A percentile compares a stretch with the other conserved stretches of the same genome.
Evolutionary conservation across 1,140 invertebrate species (phyloP).

Genomic region (Papilio dardanus): DNA sequence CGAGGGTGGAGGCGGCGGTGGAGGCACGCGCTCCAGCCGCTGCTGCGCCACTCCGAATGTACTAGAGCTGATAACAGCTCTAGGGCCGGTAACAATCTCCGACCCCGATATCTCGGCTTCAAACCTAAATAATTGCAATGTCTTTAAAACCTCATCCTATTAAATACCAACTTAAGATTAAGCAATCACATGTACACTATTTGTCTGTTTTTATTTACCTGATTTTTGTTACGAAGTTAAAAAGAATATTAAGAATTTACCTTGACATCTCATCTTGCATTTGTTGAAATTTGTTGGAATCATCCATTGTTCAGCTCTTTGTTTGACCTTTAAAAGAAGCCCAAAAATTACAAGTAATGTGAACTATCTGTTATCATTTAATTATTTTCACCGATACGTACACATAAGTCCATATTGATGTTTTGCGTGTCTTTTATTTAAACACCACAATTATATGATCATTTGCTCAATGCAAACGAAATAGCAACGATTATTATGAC

Average conservation of each 20-base stretch:
- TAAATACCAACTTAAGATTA: background rate
- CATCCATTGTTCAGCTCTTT: constrained; percentile 66
- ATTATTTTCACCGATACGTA: constrained; percentile 34
- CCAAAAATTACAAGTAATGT: constrained; percentile 72
- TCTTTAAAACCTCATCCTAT: background rate
- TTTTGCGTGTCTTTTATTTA: constrained; percentile 24
- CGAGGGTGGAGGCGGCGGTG: constrained; percentile 83
- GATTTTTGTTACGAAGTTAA: background rate
- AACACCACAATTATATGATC: background rate
- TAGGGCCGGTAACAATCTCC: constrained; percentile 77
- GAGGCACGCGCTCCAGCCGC: constrained; percentile 84
- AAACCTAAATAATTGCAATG: constrained; percentile 83
- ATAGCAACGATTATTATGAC: background rate
- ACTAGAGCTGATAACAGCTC: constrained; percentile 86
- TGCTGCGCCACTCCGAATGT: constrained; percentile 87
- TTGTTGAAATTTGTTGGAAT: constrained; percentile 83
- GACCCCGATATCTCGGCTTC: constrained; percentile 92
- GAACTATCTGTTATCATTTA: constrained; percentile 41
- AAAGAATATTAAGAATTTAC: constrained; percentile 71
- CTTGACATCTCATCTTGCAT: constrained; percentile 94
- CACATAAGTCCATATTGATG: constrained; percentile 7
- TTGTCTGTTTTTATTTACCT: too few relatives aligned
- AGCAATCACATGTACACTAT: background rate
- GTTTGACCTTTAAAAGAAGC: constrained; percentile 72
- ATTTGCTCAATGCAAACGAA: background rate